Evolutionary conservation across 2,888 invertebrate species (phyloP), one percentile per base, ranked within the genome.

Genomic region (Polydrusus tereticollis): DNA sequence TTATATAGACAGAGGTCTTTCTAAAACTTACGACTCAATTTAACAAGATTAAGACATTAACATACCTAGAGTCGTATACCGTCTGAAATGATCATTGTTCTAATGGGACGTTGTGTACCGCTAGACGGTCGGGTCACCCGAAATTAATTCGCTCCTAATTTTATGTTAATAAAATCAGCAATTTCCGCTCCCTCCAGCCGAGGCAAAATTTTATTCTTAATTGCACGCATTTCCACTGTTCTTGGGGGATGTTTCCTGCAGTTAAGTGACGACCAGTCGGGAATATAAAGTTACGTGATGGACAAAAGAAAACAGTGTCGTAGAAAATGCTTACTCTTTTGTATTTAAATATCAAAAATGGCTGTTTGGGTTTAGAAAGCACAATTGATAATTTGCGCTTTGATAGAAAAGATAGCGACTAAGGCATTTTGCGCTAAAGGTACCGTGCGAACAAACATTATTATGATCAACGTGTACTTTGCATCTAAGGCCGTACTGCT

Each of bases 131-230:
- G 67, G 66, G 67, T 72, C 71, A 62, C 41, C n/a, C 66, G 60
- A 73, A 69, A 73, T 73, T 73, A 69, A 73, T 73, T 73, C 52
- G 29, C 63, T 50, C 70, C 74, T 74, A 74, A 74, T 74, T 74
- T 70, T 74, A 74, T 74, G 74, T 71, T 74, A 74, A 74, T 74
- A 66, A 74, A 74, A 74, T 74, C 71, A 74, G 74, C 68, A 70
- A 71, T 74, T 74, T 67, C 68, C 74, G 64, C 59, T 73, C 73
- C 73, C 58, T 55, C 62, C 52, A 18, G 72, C 50, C 62, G 64
- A 68, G 69, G 57, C 60, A 60, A 73, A 73, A 73, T 73, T 73
- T 73, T 67, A 73, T 73, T 73, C 73, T 67, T 73, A 73, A 73
- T 73, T 73, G 73, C 70, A 73, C 73, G 69, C 69, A 73, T 73